Base-by-base conservation (phyloP, 2,888 invertebrate species). In the Eristalis tenax region DNA sequence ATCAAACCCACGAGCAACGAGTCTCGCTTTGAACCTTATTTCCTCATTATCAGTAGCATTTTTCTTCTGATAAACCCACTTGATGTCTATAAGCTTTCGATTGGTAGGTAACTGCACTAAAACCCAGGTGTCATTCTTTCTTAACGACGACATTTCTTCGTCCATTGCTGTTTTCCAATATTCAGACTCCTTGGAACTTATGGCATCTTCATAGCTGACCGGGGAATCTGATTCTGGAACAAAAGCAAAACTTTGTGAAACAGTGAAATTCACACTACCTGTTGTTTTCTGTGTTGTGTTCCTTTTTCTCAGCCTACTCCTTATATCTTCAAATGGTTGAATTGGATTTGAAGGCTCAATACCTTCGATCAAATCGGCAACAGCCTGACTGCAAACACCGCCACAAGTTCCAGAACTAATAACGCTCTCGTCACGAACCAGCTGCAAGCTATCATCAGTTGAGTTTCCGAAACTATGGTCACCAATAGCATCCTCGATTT, bases 51-150 rank as follows among this genome's bases (percentile, higher is more conserved):
- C n/a, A 43, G 43, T n/a, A 43, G 13, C 43, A 13, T 15, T n/a
- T 43, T 43, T 43, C n/a, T 13, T 43, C 43, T 43, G 13, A n/a
- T 43, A 43, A 15, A 11, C 43, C 69, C 69, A 69, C 22, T 69
- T 69, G 5, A 57, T 26, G 50, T 69, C 69, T 28, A 70, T 57
- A 13, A 59, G 35, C 26, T 70, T 57, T 22, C 38, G 57, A 70
- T 15, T 70, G 22, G 35, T 38, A 4, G 57, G 69, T 1, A 70
- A 32, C 15, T 28, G 26, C 66, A 28, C 43, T 26, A 43, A 66
- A 66, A 38, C 35, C 66, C 66, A 66, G 43, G 66, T 66, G n/a
- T 66, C 13, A 13, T 66, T 66, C 43, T 8, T 66, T n/a, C 38
- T 15, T 66, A 66, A 15, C 15, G 66, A 66, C 23, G 43, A 50